Conservation (phyloP, 2,888 invertebrate genomes). For the Sinotaia quadrata region DNA sequence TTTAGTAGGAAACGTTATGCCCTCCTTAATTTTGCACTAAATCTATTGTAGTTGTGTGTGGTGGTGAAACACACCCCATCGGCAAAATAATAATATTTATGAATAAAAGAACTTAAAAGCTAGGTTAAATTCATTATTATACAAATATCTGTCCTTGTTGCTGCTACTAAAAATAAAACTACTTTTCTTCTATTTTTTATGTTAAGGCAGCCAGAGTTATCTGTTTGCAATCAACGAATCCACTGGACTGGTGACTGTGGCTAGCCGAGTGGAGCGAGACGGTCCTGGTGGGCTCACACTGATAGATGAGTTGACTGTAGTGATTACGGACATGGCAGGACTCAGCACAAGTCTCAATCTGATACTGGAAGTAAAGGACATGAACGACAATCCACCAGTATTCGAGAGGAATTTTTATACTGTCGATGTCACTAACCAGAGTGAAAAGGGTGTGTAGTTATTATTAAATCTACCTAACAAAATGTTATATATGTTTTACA, state of each 20-base stretch:
- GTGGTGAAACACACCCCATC: too few relatives aligned
- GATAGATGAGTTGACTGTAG: constrained; percentile 11
- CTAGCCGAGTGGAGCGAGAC: constrained; percentile 15
- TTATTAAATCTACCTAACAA: too few relatives aligned
- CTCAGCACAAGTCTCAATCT: not conserved
- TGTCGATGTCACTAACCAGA: not conserved
- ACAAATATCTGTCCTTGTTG: too few relatives aligned
- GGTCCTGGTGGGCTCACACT: not conserved
- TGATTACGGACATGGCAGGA: not conserved
- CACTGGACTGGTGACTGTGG: constrained; percentile 4
- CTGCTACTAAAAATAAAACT: too few relatives aligned
- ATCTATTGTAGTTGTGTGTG: too few relatives aligned
- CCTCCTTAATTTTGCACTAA: too few relatives aligned
- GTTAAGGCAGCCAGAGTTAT: constrained; percentile 1
- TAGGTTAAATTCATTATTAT: too few relatives aligned
- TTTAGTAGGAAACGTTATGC: too few relatives aligned
- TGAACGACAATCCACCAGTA: constrained; percentile 15
- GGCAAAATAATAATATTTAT: too few relatives aligned
- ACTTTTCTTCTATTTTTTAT: too few relatives aligned
- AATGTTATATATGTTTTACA: too few relatives aligned
- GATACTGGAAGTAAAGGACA: constrained; percentile 1
- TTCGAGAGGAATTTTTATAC: constrained; percentile 7
- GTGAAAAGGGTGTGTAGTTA: not conserved
- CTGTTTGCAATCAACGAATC: constrained; percentile 16
- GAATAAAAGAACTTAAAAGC: too few relatives aligned